Evolutionary conservation across 2,797 vertebrate species (phyloP).

Genomic region (Esox masquinongy): DNA sequence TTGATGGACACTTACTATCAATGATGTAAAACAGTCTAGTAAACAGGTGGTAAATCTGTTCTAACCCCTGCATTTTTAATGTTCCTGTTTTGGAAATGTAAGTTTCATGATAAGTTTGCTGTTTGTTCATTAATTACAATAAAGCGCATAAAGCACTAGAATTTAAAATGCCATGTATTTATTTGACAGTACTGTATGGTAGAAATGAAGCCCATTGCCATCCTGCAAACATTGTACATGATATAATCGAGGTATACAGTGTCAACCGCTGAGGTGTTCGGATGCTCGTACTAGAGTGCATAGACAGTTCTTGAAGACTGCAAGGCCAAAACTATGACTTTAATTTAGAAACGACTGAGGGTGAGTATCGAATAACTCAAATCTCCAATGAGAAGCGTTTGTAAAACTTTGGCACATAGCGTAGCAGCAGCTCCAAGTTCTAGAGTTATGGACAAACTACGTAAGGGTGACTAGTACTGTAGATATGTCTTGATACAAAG

Average conservation of each 20-base stretch:
- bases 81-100: slow-evolving; percentile 29
- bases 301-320: not conserved
- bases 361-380: slow-evolving; percentile 3
- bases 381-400: slow-evolving; percentile 31
- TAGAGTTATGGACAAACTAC: not conserved
- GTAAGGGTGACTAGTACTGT: too few relatives aligned
- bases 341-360: slow-evolving; percentile 3
- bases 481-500: too few relatives aligned
- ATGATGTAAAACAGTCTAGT: slow-evolving; percentile 30
- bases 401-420: slow-evolving; percentile 31
- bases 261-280: slow-evolving; percentile 21
- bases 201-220: slow-evolving; percentile 38
- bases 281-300: slow-evolving; percentile 14
- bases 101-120: slow-evolving; percentile 17
- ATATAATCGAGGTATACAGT: slow-evolving; percentile 45
- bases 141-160: slow-evolving; percentile 52
- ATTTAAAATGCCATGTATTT: slow-evolving; percentile 45
- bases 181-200: slow-evolving; percentile 53
- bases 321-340: not conserved
- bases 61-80: slow-evolving; percentile 41
- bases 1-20: slow-evolving; percentile 11
- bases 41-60: slow-evolving; percentile 21
- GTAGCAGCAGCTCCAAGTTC: slow-evolving; percentile 12
- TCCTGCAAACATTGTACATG: slow-evolving; percentile 39
- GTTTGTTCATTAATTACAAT: slow-evolving; percentile 37